A percentile compares a stretch with the other conserved stretches of the same genome.
These are phyloP conservation scores for Indicator maculatus DNA, from an alignment of 2,113 vertebrate species.

Conservation along the genomic window DNA sequence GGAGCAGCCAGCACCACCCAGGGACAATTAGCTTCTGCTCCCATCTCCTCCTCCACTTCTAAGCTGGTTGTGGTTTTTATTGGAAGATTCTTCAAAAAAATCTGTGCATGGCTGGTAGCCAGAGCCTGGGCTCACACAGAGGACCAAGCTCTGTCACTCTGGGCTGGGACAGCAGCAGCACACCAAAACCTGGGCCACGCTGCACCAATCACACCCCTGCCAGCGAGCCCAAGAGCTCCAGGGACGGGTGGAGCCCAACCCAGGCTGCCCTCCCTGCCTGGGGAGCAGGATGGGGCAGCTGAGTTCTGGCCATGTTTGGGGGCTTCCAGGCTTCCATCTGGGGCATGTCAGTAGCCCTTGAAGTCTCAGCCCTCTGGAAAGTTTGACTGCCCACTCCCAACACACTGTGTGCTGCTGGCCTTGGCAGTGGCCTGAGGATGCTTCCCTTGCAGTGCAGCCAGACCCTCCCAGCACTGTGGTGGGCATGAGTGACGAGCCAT, in stretches of 20 bases:
- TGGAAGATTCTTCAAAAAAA: background rate
- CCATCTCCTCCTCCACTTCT: background rate
- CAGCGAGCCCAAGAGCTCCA: background rate
- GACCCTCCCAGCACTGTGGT: accelerated
- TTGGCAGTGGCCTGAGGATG: background rate
- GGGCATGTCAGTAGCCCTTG: background rate
- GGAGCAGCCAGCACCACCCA: background rate
- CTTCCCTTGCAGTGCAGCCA: accelerated
- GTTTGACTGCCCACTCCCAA: background rate
- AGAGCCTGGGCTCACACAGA: background rate
- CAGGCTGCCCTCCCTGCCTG: background rate
- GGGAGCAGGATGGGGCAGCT: background rate
- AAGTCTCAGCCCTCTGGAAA: background rate
- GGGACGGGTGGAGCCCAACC: background rate
- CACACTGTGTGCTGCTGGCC: background rate
- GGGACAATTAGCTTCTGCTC: background rate
- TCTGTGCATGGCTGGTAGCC: background rate
- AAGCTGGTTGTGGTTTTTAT: background rate
- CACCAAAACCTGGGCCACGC: background rate
- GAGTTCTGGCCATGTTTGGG: background rate
- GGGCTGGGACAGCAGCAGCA: background rate
- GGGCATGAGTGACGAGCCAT: accelerated
- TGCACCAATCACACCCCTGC: background rate
- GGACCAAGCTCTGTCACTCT: background rate
- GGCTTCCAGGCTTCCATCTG: background rate